Base-by-base conservation (phyloP, 2,888 invertebrate species). In the Ellobium chinense region DNA sequence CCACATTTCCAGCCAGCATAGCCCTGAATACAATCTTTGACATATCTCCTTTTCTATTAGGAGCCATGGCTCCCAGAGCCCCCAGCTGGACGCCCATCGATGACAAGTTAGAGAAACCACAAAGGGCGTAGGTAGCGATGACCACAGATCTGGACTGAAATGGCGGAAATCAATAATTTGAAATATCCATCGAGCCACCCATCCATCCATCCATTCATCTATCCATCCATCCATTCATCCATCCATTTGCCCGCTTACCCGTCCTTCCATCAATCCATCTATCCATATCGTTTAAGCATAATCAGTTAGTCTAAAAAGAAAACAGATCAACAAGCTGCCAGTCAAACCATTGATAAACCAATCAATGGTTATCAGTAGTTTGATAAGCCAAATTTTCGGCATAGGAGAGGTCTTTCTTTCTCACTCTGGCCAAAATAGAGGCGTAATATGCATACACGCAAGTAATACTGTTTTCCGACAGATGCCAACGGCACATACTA, bases 1-100 rank as follows among this genome's bases (percentile, higher is more conserved):
- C 92, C 9, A 92, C 90, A 78, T 90, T 92, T 21, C 92, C 92
- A 12, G 92, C 91, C 14, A 93, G 89, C 92, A 93, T 91, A 0
- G 93, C 92, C 14, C 91, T 81, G 5, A 91, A 83, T 0, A 90
- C 89, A 0, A 90, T 83, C 36, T 85, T 84, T 3, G 90, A 84
- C 24, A 91, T 78, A 65, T 88, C 90, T 0, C 81, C 77, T 66
- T 87, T 88, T 31, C 91, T 80, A n/a, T 73, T 75, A 0, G 91
- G 91, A 0, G 90, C 91, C 89, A 91, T 86, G 1, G 89, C 90
- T 24, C 89, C 88, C 18, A 91, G 74, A 0, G 87, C 89, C 0
- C 91, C 90, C 14, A 91, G 78, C 86, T 88, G 86, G 12, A 91
- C 86, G 1, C 91, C 91, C 73, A 91, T 89, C 0, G 91, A 90